Conservation (phyloP, 2,797 vertebrate genomes). For the Schizothorax lantsangensis region DNA sequence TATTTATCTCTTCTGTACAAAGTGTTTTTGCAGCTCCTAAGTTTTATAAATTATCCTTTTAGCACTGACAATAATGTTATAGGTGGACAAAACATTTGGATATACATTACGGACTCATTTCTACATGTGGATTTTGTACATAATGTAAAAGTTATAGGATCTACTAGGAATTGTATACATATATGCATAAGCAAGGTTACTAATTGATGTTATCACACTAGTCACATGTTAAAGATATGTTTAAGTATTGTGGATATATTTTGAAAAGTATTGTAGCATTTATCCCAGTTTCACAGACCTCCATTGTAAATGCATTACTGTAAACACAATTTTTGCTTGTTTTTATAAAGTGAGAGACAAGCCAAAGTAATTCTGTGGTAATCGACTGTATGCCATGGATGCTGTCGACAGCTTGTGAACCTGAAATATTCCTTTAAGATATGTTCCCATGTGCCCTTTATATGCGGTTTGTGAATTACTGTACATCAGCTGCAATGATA, state of each 20-base stretch:
- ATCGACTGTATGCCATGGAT: not conserved
- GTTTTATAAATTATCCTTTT: not conserved
- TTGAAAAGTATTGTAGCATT: not conserved
- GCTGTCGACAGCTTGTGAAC: not conserved
- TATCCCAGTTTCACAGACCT: not conserved
- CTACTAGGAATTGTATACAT: not conserved
- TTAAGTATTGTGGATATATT: not conserved
- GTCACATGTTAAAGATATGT: not conserved
- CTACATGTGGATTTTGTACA: not conserved
- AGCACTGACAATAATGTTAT: not conserved
- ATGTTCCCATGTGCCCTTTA: not conserved
- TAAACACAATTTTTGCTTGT: not conserved
- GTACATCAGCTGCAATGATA: not conserved
- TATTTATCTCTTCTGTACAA: not conserved
- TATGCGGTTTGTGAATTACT: slow-evolving; percentile 8
- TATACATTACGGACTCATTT: not conserved
- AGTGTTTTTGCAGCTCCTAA: not conserved
- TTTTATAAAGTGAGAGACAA: not conserved
- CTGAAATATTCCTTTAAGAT: not conserved
- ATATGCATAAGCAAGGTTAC: not conserved
- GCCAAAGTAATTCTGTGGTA: not conserved
- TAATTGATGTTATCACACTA: not conserved
- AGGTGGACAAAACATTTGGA: not conserved
- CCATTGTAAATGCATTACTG: not conserved
- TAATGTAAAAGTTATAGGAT: not conserved